A percentile compares a stretch with the other conserved stretches of the same genome.
Conservation (phyloP, 1,140 invertebrate species). For the Limonius californicus region DNA sequence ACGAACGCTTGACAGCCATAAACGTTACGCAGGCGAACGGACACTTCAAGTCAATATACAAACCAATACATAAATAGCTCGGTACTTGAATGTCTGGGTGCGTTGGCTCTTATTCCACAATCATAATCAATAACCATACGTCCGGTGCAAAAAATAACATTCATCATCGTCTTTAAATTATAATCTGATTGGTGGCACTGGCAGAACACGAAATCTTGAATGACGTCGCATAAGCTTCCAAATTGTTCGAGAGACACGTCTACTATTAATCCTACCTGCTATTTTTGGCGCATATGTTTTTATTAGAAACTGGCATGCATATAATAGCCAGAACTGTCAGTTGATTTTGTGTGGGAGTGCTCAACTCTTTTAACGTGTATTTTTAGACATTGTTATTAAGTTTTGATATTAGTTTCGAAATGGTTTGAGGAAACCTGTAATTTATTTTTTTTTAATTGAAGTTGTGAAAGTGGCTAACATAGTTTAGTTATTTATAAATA, state of each 20-base stretch:
- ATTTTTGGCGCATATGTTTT: constrained; percentile 8
- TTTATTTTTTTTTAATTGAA: too few species aligned
- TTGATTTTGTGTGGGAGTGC: background rate
- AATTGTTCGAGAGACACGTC: background rate
- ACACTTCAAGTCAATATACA: constrained; percentile 7
- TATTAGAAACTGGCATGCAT: background rate
- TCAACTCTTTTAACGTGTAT: too few species aligned
- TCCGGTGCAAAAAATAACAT: constrained; percentile 3
- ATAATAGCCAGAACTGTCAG: background rate
- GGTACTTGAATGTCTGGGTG: background rate
- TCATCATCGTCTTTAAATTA: background rate
- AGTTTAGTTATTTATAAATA: too few species aligned
- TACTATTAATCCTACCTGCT: constrained; percentile 1
- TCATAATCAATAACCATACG: constrained; percentile 7
- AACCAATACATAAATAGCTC: background rate
- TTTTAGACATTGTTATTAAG: too few species aligned
- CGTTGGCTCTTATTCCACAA: background rate
- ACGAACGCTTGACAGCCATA: too few species aligned
- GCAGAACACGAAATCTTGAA: background rate
- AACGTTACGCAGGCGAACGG: background rate
- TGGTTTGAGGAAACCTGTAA: too few species aligned
- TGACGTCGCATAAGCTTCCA: background rate
- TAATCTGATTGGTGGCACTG: background rate
- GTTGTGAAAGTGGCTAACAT: too few species aligned
- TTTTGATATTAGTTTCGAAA: too few species aligned